These are phyloP conservation scores for Montipora sp. DNA, from an alignment of 64 coral and sea anemone genomes.

Conservation along the genomic window DNA sequence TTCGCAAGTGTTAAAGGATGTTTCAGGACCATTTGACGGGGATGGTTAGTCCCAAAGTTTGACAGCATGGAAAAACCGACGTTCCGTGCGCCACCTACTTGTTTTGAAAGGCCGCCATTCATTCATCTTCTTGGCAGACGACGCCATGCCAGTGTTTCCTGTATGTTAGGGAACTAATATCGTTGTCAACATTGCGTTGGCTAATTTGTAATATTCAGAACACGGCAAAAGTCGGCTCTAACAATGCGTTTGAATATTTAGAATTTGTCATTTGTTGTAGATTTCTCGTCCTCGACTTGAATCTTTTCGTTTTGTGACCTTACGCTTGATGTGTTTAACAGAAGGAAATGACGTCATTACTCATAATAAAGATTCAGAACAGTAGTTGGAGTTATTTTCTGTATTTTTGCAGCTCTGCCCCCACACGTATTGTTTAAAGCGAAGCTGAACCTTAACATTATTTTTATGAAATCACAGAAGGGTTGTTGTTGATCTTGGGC, in stretches of 20 bases:
- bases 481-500: too few relatives aligned
- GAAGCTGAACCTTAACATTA: too few relatives aligned
- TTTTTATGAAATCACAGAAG: too few relatives aligned
- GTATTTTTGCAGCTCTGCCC: too few relatives aligned
- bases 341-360: background rate
- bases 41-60: background rate
- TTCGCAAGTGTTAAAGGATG: background rate
- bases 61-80: background rate
- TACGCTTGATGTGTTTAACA: background rate
- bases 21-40: slow-evolving; percentile 15
- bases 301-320: background rate
- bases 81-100: background rate
- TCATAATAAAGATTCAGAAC: background rate
- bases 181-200: background rate
- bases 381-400: too few relatives aligned
- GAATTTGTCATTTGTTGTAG: background rate
- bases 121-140: background rate
- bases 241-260: background rate
- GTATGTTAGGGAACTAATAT: background rate
- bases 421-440: too few relatives aligned
- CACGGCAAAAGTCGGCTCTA: background rate
- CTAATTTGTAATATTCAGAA: background rate
- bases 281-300: background rate
- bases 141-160: background rate
- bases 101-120: slow-evolving; percentile 28